Base-by-base conservation (phyloP, 2,797 vertebrate genomes). In the Acanthornis magna region DNA sequence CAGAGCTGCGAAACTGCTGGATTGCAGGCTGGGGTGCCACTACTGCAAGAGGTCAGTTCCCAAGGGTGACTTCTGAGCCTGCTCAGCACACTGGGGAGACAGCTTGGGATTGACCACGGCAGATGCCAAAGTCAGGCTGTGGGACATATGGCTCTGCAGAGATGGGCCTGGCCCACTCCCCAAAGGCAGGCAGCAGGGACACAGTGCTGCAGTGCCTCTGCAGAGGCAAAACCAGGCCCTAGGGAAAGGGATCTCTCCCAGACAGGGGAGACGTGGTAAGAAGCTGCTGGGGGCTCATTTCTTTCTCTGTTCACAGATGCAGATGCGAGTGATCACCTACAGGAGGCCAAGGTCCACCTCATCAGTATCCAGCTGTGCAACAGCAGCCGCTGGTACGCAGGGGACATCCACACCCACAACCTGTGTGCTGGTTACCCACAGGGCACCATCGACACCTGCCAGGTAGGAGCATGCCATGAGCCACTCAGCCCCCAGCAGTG, bases 21-120 rank as follows among this genome's bases (percentile, higher is more conserved):
- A 2, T 54, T 3, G 51, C 36, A 4, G 38, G 72, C 16, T 85
- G 72, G 82, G 72, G 82, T 30, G 0, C 13, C 3, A 65, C 30
- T 0, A 0, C 21, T 26, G 27, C 8, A n/a, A 6, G 50, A 83
- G 1, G 68, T 73, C 11, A 73, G 68, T 48, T 40, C 19, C 16
- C 29, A 19, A 55, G 16, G 19, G 5, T 3, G 4, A 23, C 6
- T 29, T 2, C 2, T 29, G 4, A 2, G 22, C 3, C 6, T 38
- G 8, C 10, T 43, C 38, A 38, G 38, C 38, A 38, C 38, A 38
- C 12, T 38, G 5, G 8, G 26, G 19, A 51, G 7, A 26, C 1
- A 6, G 8, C 8, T 30, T 61, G 55, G 22, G 12, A 18, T 67
- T 58, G 27, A 27, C 2, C 9, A 32, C 7, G 29, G 38, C 54